These are phyloP conservation scores for Sycon ciliatum DNA, from an alignment of 37 sponge, comb jelly and placozoan genomes.

Conservation along the genomic window DNA sequence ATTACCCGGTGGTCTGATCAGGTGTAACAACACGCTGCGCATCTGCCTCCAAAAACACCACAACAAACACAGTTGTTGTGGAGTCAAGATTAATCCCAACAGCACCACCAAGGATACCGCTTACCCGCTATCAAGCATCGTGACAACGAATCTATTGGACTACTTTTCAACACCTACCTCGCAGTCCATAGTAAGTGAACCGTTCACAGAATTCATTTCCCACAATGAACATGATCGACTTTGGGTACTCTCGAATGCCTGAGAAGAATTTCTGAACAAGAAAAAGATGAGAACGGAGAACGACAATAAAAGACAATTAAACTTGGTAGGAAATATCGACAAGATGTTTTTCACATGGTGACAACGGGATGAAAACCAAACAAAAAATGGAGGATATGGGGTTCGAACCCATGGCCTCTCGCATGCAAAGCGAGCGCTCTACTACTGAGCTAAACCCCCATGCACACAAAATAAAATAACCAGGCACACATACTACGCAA, in stretches of 20 bases:
- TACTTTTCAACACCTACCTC: slow-evolving; percentile 44
- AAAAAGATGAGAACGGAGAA: neutral
- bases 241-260: slow-evolving; percentile 50
- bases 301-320: neutral
- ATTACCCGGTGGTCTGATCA: too few relatives aligned
- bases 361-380: neutral
- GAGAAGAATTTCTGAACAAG: neutral
- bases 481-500: slow-evolving; percentile 25
- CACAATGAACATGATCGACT: slow-evolving; percentile 82
- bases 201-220: slow-evolving; percentile 99
- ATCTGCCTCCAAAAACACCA: too few relatives aligned
- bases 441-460: slow-evolving; percentile 19
- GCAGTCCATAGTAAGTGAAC: slow-evolving; percentile 97
- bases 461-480: neutral
- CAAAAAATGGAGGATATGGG: too few relatives aligned
- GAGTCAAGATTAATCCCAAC: too few relatives aligned
- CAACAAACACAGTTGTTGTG: too few relatives aligned
- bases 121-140: too few relatives aligned
- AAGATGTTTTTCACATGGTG: neutral
- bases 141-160: neutral
- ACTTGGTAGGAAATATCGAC: neutral
- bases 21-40: too few relatives aligned
- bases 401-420: neutral
- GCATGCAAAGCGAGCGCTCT: slow-evolving; percentile 32
- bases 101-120: too few relatives aligned